Base-by-base conservation (phyloP, 1,140 invertebrate species). In the Drosophila parvula region DNA sequence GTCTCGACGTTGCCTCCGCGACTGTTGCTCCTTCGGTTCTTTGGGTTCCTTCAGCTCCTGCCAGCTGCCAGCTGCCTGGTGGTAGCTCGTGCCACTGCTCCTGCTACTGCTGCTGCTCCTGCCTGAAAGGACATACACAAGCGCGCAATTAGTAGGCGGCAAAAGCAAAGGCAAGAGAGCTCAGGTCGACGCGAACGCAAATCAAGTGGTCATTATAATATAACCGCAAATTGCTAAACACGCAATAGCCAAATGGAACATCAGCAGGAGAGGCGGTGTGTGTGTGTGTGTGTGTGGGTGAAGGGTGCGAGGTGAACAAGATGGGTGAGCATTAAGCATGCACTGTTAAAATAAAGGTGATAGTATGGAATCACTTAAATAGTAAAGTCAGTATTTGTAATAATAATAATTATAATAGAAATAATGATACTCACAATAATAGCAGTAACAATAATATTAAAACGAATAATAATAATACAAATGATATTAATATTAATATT, bases 151-250 rank as follows among this genome's bases (percentile, higher is more conserved):
- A 74, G 70, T 74, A 74, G 48, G 69, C 56, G 68, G 67, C 9
- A 58, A 70, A 70, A 73, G 36, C 40, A 44, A 45, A 44, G 56
- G 59, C 67, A 63, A 58, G 51, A 34, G 58, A 43, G 65, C 65
- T 67, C 61, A 67, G 44, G 61, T 61, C 65, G 41, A 50, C 65
- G 69, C 76, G 59, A 79, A 83, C 68, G 81, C 78, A 85, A 85
- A 85, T 85, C 81, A 85, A 85, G 81, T 85, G 81, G 81, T 85
- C 81, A 86, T 85, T 85, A 86, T 85, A 86, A 85, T 85, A 85
- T 85, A 86, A 78, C 81, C 81, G 64, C 82, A 85, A 85, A 85
- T 85, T 85, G 81, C 81, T 81, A 86, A 86, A 78, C 82, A 85
- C 82, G 81, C 82, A 86, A 81, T 65, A 69, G 56, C 65, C 62